Percentiles rank a stretch among this genome's conserved stretches.
Conservation (phyloP, 92 coral and sea anemone genomes). For the Blastomussa wellsi region DNA sequence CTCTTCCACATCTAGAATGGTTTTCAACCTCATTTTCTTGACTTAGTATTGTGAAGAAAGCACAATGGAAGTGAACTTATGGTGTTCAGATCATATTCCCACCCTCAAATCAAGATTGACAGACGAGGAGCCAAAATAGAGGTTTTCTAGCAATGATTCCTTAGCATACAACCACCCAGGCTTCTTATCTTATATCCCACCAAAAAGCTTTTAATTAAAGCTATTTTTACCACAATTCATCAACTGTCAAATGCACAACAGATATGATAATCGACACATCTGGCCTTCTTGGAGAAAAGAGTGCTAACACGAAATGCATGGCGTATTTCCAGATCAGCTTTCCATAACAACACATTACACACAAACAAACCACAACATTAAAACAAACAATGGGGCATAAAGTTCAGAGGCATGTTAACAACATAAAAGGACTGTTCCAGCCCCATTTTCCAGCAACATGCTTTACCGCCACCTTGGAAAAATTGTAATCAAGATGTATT, state of each 20-base stretch:
- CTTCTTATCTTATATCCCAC: neutral
- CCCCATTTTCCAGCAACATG: neutral
- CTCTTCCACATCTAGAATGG: neutral
- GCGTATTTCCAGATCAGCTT: neutral
- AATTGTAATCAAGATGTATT: neutral
- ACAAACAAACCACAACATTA: neutral
- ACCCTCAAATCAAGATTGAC: neutral
- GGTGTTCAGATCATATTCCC: neutral
- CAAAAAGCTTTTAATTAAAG: slow-evolving; percentile 10
- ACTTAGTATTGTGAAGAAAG: neutral
- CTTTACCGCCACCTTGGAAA: neutral
- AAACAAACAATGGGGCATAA: slow-evolving; percentile 10
- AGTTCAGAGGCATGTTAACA: neutral
- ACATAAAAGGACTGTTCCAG: neutral
- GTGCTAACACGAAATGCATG: neutral
- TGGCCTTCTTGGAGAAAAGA: slow-evolving; percentile 14
- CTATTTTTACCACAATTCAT: slow-evolving; percentile 3
- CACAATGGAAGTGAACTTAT: neutral
- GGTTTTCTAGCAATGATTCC: neutral
- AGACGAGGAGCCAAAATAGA: neutral
- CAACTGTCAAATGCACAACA: neutral
- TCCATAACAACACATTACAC: slow-evolving; percentile 9
- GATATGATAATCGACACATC: neutral
- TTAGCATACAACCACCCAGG: neutral
- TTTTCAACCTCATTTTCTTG: neutral